Evolutionary conservation across 2,797 vertebrate species (phyloP).

Genomic region (Danio albolineatus): DNA sequence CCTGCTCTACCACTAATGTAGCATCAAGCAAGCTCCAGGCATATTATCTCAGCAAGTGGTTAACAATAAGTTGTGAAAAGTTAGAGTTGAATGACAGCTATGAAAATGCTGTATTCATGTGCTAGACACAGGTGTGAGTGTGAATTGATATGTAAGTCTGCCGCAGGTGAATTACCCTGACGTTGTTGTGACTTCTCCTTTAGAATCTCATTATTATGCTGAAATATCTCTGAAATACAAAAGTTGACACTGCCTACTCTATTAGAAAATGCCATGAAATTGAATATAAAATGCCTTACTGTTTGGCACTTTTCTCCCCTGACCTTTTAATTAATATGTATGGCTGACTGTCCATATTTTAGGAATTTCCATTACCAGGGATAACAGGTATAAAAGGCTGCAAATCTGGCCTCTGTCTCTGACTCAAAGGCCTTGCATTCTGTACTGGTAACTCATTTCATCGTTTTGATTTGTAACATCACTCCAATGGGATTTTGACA

Average conservation of each 20-base stretch:
- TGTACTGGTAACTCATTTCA: background rate
- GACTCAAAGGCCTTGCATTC: background rate
- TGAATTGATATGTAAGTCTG: background rate
- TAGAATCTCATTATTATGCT: conserved; percentile 10
- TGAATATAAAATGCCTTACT: background rate
- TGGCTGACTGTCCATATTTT: background rate
- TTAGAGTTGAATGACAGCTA: conserved; percentile 19
- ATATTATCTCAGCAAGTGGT: conserved; percentile 7
- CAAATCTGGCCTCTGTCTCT: background rate
- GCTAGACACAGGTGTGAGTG: background rate
- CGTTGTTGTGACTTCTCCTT: background rate
- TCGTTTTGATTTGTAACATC: background rate
- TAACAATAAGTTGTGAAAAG: conserved; percentile 20
- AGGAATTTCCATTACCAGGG: background rate
- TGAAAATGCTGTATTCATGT: conserved; percentile 3
- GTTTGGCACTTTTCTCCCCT: background rate
- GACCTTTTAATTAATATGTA: conserved; percentile 11
- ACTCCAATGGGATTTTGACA: background rate
- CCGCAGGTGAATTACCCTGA: conserved; percentile 3
- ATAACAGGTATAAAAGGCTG: background rate
- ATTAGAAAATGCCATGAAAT: conserved; percentile 3
- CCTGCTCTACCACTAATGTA: background rate
- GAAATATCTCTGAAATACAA: conserved; percentile 9
- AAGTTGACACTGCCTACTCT: background rate
- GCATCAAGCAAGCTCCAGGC: conserved; percentile 11